Evolutionary conservation across 2,113 vertebrate species (phyloP).

Genomic region (Hirundichthys speculiger): DNA sequence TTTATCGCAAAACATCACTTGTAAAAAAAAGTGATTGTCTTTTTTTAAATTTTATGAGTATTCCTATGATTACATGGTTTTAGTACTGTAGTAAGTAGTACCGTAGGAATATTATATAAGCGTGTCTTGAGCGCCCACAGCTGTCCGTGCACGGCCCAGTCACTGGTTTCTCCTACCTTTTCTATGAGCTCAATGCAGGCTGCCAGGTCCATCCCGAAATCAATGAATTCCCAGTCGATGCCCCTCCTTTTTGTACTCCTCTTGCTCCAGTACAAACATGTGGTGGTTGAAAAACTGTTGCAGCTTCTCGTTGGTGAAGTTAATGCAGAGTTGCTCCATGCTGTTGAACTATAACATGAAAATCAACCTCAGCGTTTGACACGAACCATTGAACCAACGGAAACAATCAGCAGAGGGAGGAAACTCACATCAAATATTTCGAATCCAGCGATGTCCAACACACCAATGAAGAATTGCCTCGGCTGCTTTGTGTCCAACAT

Average conservation of each 20-base stretch:
- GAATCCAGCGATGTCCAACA: conserved; percentile 28
- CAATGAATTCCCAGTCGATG: conserved; percentile 90
- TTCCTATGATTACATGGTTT: too few relatives aligned
- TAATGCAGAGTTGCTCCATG: conserved; percentile 87
- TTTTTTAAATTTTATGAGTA: too few relatives aligned
- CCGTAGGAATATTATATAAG: too few relatives aligned
- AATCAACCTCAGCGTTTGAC: not conserved
- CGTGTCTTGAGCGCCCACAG: too few relatives aligned
- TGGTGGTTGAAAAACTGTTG: conserved; percentile 93
- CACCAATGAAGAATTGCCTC: conserved; percentile 31
- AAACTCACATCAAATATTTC: conserved; percentile 32
- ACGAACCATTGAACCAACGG: too few relatives aligned
- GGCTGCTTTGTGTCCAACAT: conserved; percentile 26
- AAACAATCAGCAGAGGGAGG: too few relatives aligned
- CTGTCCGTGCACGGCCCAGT: too few relatives aligned
- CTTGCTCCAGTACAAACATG: conserved; percentile 84
- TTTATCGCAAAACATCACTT: too few relatives aligned
- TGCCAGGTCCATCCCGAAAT: conserved; percentile 92
- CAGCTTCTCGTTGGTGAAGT: conserved; percentile 81
- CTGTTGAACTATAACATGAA: conserved; percentile 76
- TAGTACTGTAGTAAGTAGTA: too few relatives aligned
- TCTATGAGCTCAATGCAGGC: conserved; percentile 94
- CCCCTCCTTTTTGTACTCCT: conserved; percentile 90
- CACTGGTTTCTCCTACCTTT: conserved; percentile 78
- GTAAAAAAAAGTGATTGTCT: too few relatives aligned